Evolutionary conservation across 2,113 vertebrate genomes (phyloP), one percentile per base, ranked within the genome.

Genomic region (Apistogramma diplotaenia): DNA sequence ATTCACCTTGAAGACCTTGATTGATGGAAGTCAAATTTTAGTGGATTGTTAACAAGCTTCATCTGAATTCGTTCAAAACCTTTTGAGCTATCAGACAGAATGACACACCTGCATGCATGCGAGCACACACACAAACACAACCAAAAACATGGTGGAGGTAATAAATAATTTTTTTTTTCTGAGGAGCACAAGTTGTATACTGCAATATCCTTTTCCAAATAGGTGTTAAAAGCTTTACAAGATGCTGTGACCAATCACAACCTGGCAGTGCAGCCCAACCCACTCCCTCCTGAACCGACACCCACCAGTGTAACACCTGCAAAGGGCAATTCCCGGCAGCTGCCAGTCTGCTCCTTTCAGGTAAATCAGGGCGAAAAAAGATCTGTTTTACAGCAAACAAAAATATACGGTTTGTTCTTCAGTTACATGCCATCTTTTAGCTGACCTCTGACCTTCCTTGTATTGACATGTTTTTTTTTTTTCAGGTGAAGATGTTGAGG

Each of bases 201-300:
- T 54, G 43, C 18, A 19, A 3, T 74, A 67, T 73, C 35, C 8
- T 83, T 37, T 89, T 19, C 60, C 18, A 8, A 83, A 0, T 87
- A 97, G 97, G 97, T 97, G 60, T 89, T 97, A 62, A 95, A 94
- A 89, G 96, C 96, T 0, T 92, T 97, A 49, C 96, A 97, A 89
- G 96, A 96, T 58, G 96, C 78, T 0, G 94, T 96, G 86, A 88
- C 89, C 6, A 96, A 92, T 90, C 95, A 97, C 92, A 95, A 96
- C 80, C 91, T 97, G 90, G 94, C 90, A 0, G 90, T 90, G 73
- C 96, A 96, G 82, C 86, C 94, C 27, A 90, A 6, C 15, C 79
- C 91, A 0, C 74, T 92, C 1, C 85, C 85, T 37, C 89, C 84
- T 1, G 56, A 84, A 1, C 35, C 89, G 1, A 53, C 90, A 1